Evolutionary conservation across 2,797 vertebrate genomes (phyloP).

Genomic region (Bradypus variegatus): DNA sequence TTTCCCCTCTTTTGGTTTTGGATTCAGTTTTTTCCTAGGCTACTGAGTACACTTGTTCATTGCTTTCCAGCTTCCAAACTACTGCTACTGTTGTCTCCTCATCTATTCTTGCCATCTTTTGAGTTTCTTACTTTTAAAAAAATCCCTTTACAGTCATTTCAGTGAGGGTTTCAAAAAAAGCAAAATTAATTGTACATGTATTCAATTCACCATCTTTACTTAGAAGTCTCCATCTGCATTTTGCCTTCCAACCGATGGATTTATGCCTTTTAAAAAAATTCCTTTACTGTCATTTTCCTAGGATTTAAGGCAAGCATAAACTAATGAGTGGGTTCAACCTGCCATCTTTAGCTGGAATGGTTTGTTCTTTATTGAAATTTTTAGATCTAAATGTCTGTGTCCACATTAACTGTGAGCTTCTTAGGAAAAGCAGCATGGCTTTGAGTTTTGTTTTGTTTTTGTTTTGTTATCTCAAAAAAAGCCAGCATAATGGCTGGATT

Average conservation of each 20-base stretch:
- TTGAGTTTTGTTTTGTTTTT: not conserved
- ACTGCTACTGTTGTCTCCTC: not conserved
- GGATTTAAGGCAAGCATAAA: not conserved
- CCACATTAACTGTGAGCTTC: not conserved
- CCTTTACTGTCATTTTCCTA: not conserved
- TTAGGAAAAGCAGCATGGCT: not conserved
- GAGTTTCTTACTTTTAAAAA: not conserved
- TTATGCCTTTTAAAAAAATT: not conserved
- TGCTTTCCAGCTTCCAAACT: not conserved
- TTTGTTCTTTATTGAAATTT: constrained; percentile 39
- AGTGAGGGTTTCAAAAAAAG: not conserved
- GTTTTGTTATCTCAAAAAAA: not conserved
- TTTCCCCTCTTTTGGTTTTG: not conserved
- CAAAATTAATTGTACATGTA: not conserved
- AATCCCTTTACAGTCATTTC: not conserved
- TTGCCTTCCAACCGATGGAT: constrained; percentile 15
- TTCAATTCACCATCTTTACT: constrained; percentile 1
- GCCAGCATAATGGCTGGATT: not conserved
- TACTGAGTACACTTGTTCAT: not conserved
- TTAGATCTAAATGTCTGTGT: constrained; percentile 23
- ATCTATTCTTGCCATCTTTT: not conserved
- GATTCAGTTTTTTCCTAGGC: not conserved
- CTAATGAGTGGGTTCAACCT: not conserved
- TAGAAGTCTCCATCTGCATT: not conserved
- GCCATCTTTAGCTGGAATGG: constrained; percentile 17